Conservation (phyloP, 2,797 vertebrate genomes). For the Brotula barbata region DNA sequence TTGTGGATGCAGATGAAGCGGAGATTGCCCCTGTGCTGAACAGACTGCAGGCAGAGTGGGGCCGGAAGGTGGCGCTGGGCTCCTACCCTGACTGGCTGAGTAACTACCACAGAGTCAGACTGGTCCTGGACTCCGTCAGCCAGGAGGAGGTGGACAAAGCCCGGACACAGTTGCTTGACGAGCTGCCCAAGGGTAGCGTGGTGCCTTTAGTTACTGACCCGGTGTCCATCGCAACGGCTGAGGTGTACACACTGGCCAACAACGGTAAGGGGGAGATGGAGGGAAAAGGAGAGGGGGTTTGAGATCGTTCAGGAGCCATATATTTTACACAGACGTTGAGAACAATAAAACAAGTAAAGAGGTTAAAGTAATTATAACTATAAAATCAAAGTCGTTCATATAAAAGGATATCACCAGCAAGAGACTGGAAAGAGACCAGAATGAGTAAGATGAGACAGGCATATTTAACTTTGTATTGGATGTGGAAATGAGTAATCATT, state of each 20-base stretch:
- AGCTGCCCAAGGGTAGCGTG: constrained; percentile 79
- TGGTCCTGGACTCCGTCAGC: constrained; percentile 89
- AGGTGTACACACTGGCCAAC: constrained; percentile 85
- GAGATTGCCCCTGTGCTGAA: constrained; percentile 79
- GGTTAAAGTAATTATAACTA: constrained; percentile 45
- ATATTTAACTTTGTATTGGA: constrained; percentile 20
- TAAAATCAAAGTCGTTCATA: constrained; percentile 36
- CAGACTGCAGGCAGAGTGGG: constrained; percentile 78
- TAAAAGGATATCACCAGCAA: constrained; percentile 17
- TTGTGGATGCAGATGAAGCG: constrained; percentile 83
- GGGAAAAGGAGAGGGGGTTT: not conserved
- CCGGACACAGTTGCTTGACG: constrained; percentile 75
- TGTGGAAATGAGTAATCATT: constrained; percentile 14
- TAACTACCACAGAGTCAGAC: constrained; percentile 91
- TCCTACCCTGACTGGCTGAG: constrained; percentile 95
- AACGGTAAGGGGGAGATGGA: constrained; percentile 76
- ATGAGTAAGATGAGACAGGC: constrained; percentile 10
- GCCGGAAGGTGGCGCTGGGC: constrained; percentile 80
- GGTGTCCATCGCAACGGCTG: constrained; percentile 74
- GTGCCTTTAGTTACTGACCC: constrained; percentile 82
- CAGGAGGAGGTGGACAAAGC: constrained; percentile 82
- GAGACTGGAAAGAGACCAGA: constrained; percentile 18
- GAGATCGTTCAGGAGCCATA: constrained; percentile 29
- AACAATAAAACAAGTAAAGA: constrained; percentile 32
- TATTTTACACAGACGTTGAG: constrained; percentile 26